These are phyloP conservation scores for Paragorgia papillata DNA, from an alignment of 92 coral and sea anemone genomes.

Conservation along the genomic window DNA sequence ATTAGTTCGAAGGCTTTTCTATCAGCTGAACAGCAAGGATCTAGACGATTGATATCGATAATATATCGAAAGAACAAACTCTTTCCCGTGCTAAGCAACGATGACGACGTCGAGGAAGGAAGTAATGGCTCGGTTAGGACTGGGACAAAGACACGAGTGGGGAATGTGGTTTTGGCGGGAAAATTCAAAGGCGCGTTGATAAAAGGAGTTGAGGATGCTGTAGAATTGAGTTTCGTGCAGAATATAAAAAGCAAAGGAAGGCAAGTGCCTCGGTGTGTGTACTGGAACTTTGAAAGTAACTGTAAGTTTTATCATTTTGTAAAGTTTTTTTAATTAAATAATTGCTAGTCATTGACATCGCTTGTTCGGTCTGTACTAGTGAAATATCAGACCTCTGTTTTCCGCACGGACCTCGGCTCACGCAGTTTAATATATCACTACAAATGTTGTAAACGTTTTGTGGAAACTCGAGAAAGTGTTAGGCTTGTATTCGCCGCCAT, in stretches of 20 bases:
- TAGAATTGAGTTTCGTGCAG: background rate
- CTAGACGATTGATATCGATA: conserved; percentile 15
- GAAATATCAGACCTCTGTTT: no score
- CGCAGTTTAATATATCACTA: no score
- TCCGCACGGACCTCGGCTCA: no score
- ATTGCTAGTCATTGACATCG: background rate
- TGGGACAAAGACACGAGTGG: background rate
- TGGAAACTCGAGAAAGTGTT: no score
- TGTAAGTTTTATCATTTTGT: conserved; percentile 14
- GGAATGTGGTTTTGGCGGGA: conserved; percentile 14
- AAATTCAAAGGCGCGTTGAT: conserved; percentile 20
- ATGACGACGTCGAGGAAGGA: background rate
- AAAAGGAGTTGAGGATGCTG: background rate
- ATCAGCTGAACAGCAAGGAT: conserved; percentile 5
- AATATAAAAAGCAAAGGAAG: background rate
- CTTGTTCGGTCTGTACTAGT: no score
- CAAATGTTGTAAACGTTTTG: no score
- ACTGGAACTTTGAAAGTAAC: conserved; percentile 47
- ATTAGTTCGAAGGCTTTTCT: background rate
- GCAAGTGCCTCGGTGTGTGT: conserved; percentile 38
- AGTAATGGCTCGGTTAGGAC: background rate
- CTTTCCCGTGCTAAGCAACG: background rate
- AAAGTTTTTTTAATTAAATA: background rate
- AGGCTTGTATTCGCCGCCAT: no score
- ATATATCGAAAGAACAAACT: conserved; percentile 20